Conservation (phyloP, 2,113 vertebrate species). For the Chrysochloris asiatica region DNA sequence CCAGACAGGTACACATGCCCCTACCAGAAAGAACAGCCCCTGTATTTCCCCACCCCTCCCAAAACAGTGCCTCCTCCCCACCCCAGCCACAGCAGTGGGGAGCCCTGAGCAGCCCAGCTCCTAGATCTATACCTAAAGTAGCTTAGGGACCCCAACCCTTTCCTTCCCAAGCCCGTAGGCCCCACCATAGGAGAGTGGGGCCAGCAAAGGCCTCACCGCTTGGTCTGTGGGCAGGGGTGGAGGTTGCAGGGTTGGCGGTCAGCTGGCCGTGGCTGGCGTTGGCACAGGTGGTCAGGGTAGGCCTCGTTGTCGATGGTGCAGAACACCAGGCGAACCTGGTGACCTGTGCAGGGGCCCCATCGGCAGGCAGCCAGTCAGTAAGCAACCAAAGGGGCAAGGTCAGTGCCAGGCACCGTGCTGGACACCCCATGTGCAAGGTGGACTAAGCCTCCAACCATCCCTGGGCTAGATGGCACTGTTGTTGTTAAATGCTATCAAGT, state of each 20-base stretch:
- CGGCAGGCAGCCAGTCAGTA: fast-evolving
- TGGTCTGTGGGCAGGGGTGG: constrained; percentile 91
- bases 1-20: neutral
- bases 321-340: constrained; percentile 93
- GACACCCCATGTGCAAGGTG: too few relatives aligned
- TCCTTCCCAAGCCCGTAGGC: neutral
- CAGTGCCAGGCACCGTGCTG: neutral
- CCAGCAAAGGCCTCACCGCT: constrained; percentile 84
- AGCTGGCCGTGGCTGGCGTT: constrained; percentile 85
- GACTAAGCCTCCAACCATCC: neutral
- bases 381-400: too few relatives aligned
- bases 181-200: neutral
- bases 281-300: constrained; percentile 92
- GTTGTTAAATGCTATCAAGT: too few relatives aligned
- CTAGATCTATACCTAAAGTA: neutral
- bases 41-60: too few relatives aligned
- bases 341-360: constrained; percentile 83
- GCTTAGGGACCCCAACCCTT: neutral
- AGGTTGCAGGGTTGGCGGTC: constrained; percentile 90
- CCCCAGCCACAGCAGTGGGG: neutral
- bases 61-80: neutral
- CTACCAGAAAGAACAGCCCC: neutral
- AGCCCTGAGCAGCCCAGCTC: neutral
- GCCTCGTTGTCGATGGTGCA: constrained; percentile 93
- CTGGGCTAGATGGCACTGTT: too few relatives aligned